Conservation (phyloP, 2,113 vertebrate genomes). For the Pelobates fuscus region DNA sequence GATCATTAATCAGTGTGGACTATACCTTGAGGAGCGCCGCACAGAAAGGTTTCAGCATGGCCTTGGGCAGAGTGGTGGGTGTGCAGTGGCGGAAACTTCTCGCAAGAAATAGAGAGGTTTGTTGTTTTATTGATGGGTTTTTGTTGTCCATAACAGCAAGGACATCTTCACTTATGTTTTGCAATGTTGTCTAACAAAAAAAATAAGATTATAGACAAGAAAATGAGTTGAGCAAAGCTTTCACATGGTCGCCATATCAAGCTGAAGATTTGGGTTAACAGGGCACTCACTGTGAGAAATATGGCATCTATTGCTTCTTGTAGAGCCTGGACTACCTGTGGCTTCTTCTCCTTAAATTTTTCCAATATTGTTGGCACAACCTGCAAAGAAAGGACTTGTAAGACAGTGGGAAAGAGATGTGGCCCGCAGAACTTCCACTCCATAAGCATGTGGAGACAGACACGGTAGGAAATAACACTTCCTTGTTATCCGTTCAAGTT, state of each 20-base stretch:
- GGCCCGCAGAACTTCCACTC: too few species aligned
- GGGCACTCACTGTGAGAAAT: constrained; percentile 89
- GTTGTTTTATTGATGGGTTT: constrained; percentile 97
- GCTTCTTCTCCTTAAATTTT: constrained; percentile 98
- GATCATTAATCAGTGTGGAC: too few species aligned
- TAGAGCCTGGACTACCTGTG: constrained; percentile 91
- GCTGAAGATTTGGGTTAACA: too few species aligned
- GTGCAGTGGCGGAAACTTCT: constrained; percentile 93
- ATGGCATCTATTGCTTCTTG: constrained; percentile 96
- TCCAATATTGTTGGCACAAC: constrained; percentile 95
- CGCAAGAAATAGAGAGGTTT: constrained; percentile 93
- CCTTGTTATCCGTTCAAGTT: too few species aligned
- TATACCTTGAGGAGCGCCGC: constrained; percentile 95
- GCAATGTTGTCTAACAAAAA: constrained; percentile 82
- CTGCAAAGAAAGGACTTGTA: constrained; percentile 65
- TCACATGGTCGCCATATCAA: too few species aligned
- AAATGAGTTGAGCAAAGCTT: too few species aligned
- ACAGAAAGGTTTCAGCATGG: constrained; percentile 89
- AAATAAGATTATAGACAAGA: neutral
- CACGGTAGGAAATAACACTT: too few species aligned
- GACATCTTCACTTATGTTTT: constrained; percentile 92
- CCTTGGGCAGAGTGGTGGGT: constrained; percentile 86
- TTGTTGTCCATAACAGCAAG: constrained; percentile 97
- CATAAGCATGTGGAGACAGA: too few species aligned
- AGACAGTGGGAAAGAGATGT: too few species aligned